Evolutionary conservation across 2,797 vertebrate genomes (phyloP).

Genomic region (Sparus aurata): DNA sequence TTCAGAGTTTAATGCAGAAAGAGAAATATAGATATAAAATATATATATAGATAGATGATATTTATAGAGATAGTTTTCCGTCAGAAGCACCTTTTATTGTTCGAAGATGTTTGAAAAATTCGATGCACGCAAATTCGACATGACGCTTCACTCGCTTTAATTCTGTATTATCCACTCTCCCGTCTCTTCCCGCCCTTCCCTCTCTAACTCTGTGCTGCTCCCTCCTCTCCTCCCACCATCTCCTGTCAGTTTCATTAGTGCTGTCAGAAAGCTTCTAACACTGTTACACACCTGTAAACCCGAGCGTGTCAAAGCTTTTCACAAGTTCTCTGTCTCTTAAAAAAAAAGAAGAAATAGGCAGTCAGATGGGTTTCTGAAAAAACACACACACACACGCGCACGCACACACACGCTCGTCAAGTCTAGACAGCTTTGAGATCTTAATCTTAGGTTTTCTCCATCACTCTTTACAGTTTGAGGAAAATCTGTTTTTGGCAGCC

Average conservation of each 20-base stretch:
- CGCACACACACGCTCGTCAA: conserved; percentile 14
- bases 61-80: conserved; percentile 25
- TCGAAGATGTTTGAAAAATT: too few relatives aligned
- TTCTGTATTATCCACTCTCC: not conserved
- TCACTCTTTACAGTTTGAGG: conserved; percentile 67
- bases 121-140: not conserved
- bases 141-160: conserved; percentile 7
- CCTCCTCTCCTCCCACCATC: conserved; percentile 24
- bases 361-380: conserved; percentile 48
- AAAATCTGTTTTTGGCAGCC: conserved; percentile 71
- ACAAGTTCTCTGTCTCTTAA: conserved; percentile 59
- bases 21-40: conserved; percentile 3
- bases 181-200: not conserved
- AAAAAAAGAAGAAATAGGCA: conserved; percentile 18
- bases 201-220: not conserved
- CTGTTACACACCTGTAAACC: conserved; percentile 76
- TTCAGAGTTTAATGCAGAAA: conserved; percentile 51
- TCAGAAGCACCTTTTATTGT: conserved; percentile 13
- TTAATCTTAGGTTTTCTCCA: conserved; percentile 70
- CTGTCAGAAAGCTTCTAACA: conserved; percentile 72
- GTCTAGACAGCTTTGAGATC: conserved; percentile 72
- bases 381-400: not conserved
- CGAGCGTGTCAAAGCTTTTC: conserved; percentile 80
- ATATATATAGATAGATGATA: conserved; percentile 13
- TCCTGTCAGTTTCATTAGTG: conserved; percentile 64